These are phyloP conservation scores for Phylloscopus trochiloides DNA, from an alignment of 2,113 vertebrate species.

Conservation along the genomic window DNA sequence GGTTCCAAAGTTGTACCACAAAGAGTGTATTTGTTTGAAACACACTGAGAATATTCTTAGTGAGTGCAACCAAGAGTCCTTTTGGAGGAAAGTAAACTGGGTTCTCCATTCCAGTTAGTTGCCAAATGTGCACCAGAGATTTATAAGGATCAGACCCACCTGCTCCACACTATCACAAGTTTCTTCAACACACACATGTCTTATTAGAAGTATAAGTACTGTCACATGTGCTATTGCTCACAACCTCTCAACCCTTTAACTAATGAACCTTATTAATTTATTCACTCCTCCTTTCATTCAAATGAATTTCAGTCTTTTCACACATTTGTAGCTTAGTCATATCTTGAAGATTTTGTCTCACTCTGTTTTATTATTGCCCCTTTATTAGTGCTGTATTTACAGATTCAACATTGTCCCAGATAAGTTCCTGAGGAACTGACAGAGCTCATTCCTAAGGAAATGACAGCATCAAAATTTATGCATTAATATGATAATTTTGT, in stretches of 20 bases:
- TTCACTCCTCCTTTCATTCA: not conserved
- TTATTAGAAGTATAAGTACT: not conserved
- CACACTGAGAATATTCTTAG: not conserved
- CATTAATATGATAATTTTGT: not conserved
- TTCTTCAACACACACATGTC: not conserved
- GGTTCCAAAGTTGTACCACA: not conserved
- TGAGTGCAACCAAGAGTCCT: rapidly evolving
- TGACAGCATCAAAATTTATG: not conserved
- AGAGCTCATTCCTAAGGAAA: not conserved
- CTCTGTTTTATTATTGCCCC: not conserved
- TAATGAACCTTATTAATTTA: not conserved
- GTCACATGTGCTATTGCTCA: not conserved
- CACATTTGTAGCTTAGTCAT: not conserved
- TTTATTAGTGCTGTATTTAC: not conserved
- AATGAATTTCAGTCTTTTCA: not conserved
- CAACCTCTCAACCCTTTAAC: not conserved
- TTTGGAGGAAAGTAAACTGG: not conserved
- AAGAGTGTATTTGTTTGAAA: rapidly evolving
- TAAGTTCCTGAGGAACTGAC: not conserved
- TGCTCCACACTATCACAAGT: not conserved
- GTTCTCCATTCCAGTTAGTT: not conserved
- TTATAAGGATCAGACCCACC: not conserved
- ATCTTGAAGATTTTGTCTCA: not conserved
- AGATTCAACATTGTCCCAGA: not conserved
- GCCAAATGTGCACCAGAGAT: not conserved